Conservation (phyloP, 2,797 vertebrate genomes). For the Scomberomorus guttatus region DNA sequence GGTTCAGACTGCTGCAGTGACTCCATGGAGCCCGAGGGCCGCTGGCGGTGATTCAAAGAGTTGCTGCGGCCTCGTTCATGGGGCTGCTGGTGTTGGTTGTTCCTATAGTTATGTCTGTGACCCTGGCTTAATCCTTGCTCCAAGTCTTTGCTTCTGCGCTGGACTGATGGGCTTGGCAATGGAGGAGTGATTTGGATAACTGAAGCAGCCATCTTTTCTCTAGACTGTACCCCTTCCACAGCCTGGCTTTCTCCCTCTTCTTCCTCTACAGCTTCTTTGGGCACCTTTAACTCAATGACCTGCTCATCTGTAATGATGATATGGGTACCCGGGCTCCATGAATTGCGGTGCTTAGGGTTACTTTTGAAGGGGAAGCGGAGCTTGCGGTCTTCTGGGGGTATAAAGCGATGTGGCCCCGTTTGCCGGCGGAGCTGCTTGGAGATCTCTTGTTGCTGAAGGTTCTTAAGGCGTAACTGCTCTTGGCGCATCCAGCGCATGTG, state of each 20-base stretch:
- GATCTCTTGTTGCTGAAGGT: conserved; percentile 97
- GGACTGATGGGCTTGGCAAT: conserved; percentile 73
- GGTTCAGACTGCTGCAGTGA: conserved; percentile 79
- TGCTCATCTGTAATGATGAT: conserved; percentile 97
- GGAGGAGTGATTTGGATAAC: conserved; percentile 80
- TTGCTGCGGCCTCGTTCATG: conserved; percentile 93
- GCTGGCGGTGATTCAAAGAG: conserved; percentile 92
- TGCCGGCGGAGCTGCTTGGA: conserved; percentile 95
- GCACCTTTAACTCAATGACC: conserved; percentile 95
- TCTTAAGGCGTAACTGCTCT: conserved; percentile 95
- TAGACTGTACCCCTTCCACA: conserved; percentile 69
- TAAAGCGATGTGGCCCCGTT: conserved; percentile 94
- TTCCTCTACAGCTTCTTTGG: conserved; percentile 91
- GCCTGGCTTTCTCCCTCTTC: conserved; percentile 70
- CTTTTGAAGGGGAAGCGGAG: conserved; percentile 99
- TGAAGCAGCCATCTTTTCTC: conserved; percentile 80
- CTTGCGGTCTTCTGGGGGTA: conserved; percentile 97
- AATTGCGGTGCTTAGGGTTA: conserved; percentile 96
- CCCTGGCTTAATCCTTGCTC: conserved; percentile 85
- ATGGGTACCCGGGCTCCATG: conserved; percentile 97
- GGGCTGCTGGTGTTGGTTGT: conserved; percentile 77
- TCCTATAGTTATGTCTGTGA: conserved; percentile 86
- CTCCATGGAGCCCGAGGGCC: conserved; percentile 81
- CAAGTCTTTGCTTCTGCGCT: conserved; percentile 81
- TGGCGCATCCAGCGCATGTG: conserved; percentile 96